Evolutionary conservation across 2,797 vertebrate species (phyloP), one percentile per base, ranked within the genome.

Genomic region (Limosa lapponica): DNA sequence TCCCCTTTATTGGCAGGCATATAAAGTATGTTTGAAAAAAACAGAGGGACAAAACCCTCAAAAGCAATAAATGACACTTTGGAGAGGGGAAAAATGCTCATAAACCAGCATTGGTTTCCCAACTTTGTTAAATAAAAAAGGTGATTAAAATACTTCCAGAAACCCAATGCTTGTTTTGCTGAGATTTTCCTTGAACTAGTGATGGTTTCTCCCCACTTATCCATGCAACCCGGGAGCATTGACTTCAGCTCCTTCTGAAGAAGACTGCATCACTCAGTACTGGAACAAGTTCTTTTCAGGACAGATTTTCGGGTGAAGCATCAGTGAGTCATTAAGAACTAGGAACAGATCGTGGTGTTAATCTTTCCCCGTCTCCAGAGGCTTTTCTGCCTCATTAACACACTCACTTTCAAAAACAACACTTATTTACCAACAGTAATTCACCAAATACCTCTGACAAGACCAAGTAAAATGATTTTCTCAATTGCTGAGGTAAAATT

Each of bases 1-100:
- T 66, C 48, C 74, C 58, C 46, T 92, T 95, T 95, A 91, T 85
- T 97, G 96, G 92, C 95, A 96, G 67, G n/a, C 82, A 58, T 71
- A 97, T 79, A 96, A 92, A 97, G 87, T 32, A 64, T 82, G 57
- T 39, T 80, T 34, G 23, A 65, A 84, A 95, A 86, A 78, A 80
- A 65, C 22, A 55, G 36, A 61, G 16, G 48, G 61, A 87, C 15
- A 18, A 85, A 89, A 84, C 5, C 37, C 66, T 64, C 70, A 10
- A 94, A 94, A 96, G 83, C 65, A 95, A 87, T 93, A 95, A 97
- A 96, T 62, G 79, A 82, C 82, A 87, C 32, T 71, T 87, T 8
- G 78, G 54, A 28, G n/a, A 11, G 41, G 54, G 0, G 2, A 17
- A 27, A 37, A 75, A 74, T 82, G 5, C 52, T 94, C 59, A 78